Evolutionary conservation across 2,113 vertebrate species (phyloP).

Genomic region (Cephalophus harveyi): DNA sequence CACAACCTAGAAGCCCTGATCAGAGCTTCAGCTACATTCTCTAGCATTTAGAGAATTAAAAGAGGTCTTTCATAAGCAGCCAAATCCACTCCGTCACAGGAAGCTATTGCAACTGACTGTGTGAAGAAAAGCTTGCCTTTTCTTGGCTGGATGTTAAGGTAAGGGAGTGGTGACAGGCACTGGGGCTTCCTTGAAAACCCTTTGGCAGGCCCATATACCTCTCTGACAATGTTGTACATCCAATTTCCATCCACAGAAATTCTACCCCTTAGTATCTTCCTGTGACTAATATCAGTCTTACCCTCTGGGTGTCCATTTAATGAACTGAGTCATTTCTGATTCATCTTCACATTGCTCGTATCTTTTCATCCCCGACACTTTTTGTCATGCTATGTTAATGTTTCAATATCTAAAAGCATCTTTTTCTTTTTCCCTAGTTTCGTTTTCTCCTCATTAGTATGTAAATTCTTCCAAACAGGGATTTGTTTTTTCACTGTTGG

Average conservation of each 20-base stretch:
- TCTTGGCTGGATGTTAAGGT: background rate
- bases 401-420: background rate
- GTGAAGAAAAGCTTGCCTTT: background rate
- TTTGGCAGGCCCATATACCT: background rate
- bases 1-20: background rate
- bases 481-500: background rate
- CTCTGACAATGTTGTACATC: background rate
- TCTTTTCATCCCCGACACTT: background rate
- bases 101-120: background rate
- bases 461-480: background rate
- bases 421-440: background rate
- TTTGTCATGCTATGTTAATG: background rate
- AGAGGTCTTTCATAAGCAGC: background rate
- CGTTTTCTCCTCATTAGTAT: background rate
- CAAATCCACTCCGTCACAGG: background rate
- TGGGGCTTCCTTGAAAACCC: background rate
- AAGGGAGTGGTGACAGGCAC: fast-evolving
- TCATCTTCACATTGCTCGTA: background rate
- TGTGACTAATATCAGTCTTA: background rate
- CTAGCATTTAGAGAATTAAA: background rate
- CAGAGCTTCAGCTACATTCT: background rate
- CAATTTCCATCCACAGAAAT: background rate
- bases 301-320: background rate
- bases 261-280: background rate
- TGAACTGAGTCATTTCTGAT: background rate